Percentiles rank a stretch among this genome's conserved stretches.
Evolutionary conservation across 2,113 vertebrate species (phyloP).

Genomic region (Narcine bancroftii): DNA sequence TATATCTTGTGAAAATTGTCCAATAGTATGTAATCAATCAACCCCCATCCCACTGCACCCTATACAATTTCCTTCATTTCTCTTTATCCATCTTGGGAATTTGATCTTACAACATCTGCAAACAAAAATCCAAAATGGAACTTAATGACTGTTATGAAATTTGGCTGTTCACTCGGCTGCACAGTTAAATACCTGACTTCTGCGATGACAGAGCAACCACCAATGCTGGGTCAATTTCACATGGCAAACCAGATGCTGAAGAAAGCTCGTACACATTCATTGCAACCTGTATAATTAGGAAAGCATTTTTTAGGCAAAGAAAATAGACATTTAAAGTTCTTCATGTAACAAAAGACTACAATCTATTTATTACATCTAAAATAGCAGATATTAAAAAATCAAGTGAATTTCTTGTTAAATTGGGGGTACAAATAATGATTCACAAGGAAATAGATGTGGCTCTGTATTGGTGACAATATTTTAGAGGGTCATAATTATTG

Average conservation of each 20-base stretch:
- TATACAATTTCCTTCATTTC: background rate
- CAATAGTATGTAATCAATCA: background rate
- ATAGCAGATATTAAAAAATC: background rate
- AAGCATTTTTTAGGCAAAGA: slow-evolving; percentile 39
- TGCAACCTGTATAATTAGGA: slow-evolving; percentile 70
- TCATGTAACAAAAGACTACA: background rate
- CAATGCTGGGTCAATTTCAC: slow-evolving; percentile 92
- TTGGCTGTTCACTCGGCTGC: background rate
- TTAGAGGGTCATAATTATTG: background rate
- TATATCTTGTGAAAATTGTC: too few relatives aligned
- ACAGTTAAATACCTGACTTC: slow-evolving; percentile 73
- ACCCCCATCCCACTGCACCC: background rate
- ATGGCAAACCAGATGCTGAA: slow-evolving; percentile 89
- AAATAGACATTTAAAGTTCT: background rate
- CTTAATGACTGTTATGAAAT: background rate
- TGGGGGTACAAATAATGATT: background rate
- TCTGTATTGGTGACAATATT: background rate
- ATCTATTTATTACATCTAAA: background rate
- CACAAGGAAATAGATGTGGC: background rate
- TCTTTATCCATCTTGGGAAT: background rate
- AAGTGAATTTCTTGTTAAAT: background rate
- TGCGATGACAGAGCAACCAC: slow-evolving; percentile 95
- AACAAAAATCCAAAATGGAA: background rate
- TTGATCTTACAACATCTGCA: background rate
- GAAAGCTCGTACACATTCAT: slow-evolving; percentile 98